Evolutionary conservation across 1,140 invertebrate species (phyloP), one percentile per base, ranked within the genome.

Genomic region (Penaeus chinensis): DNA sequence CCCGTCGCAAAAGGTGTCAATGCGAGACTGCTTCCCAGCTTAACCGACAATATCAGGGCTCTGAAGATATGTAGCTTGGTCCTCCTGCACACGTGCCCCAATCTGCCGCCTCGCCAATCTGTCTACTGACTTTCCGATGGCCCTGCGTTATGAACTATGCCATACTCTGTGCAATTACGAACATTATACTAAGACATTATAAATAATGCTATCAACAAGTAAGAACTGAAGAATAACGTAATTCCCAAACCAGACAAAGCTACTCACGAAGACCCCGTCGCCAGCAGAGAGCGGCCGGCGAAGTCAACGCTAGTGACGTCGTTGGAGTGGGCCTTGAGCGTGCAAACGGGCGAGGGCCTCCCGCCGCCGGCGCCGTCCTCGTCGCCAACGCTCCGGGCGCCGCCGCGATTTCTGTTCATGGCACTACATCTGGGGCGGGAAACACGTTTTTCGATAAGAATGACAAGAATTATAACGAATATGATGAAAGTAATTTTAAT

Each of bases 231-330:
- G 42, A 32, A 66, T 83, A 27, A 0, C 22, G 13, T 27, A 71
- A 71, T 16, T 24, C 24, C n/a, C 24, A 71, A 71, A 27, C 13
- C 42, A 24, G 3, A 76, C 18, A 27, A 76, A 22, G 63, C 4
- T n/a, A 91, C 90, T 92, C 92, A 95, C 95, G 94, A 94, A 3
- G 94, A 95, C 77, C 93, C 94, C 37, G 94, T 94, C 8, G 94
- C 93, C 76, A 95, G 90, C 20, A 93, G 92, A 89, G 92, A 94
- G 91, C 94, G 93, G 18, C 93, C 92, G 20, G 93, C 93, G 91
- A 95, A 95, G 91, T 95, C 94, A 66, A 94, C 94, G 83, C 92
- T 92, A 65, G 94, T 96, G 42, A 96, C 93, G 92, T 96, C 95
- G 90, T 94, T 95, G 1, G 92, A 93, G 90, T 96, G 95, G 27